Base-by-base conservation (phyloP, 2,888 invertebrate species). In the Nasonia oneida region DNA sequence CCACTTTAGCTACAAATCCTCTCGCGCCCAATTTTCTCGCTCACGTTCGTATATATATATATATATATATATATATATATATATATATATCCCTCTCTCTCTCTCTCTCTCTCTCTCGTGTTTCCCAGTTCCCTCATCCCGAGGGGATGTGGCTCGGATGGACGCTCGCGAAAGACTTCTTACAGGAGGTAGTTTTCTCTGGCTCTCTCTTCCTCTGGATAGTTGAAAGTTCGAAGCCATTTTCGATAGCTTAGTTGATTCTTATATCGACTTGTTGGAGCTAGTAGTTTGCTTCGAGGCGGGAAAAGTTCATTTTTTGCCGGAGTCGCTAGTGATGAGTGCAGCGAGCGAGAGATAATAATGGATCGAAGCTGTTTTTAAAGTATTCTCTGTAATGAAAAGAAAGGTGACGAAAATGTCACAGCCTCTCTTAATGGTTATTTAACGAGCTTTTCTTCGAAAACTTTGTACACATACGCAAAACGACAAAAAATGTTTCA, bases 1-100 rank as follows among this genome's bases (percentile, higher is more conserved):
- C 70, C 76, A 76, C 57, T 76, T 75, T 57, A 75, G 84, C 80
- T 67, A 71, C 71, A 73, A 85, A 85, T 85, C 75, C 77, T 77
- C 85, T 0, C 29, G 61, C 42, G 70, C 71, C 77, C 81, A 77
- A 85, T 85, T 85, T 85, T 76, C 85, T 39, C 47, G 3, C 64
- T 50, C 61, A 15, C 61, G 33, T 50, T 39, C 57, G 15, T 39
- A n/a, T 73, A 8, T 73, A 15, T 29, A 29, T 29, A 29, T 29
- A 29, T 29, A 29, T 29, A 29, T 29, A 29, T 29, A 23, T 23
- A 23, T 23, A 23, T 23, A 23, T 23, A 23, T 23, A 23, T 23
- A 23, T 23, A 23, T 23, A 23, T 23, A 23, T 23, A 23, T 23
- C 23, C 23, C 23, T 3, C 37, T 37, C 37, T 37, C 5, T 37